Evolutionary conservation across 2,888 invertebrate genomes (phyloP), one percentile per base, ranked within the genome.

Genomic region (Diarsia rubi): DNA sequence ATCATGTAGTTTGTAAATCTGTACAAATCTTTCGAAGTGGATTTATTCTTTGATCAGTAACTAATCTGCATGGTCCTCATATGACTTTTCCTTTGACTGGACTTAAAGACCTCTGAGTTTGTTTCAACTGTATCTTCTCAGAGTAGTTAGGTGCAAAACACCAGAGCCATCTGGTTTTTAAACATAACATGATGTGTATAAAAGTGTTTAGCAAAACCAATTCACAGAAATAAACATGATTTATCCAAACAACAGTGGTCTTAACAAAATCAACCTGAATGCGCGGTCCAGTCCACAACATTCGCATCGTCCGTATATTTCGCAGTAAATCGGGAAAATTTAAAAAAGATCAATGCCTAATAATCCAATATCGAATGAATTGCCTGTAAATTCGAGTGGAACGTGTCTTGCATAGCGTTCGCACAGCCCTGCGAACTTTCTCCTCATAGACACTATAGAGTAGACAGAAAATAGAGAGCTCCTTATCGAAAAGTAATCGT

Each of bases 341-440:
- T 94, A 92, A 92, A 93, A 95, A 94, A 95, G 95, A 96, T 95
- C 96, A 95, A 94, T 95, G 93, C 94, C 93, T 95, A 95, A 96
- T 96, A 96, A 96, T 96, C 95, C 94, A 93, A 95, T 95, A 94
- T 94, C 93, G 93, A 94, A 95, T 95, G 96, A 96, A 96, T 95
- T 92, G 95, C 90, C 94, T 94, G 95, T 93, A 96, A 96, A 96
- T 96, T 96, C 93, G 93, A 89, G 85, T 89, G 75, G 90, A 79
- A 94, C 96, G 96, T 96, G 96, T 78, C 93, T 88, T 82, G 95
- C 93, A 91, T 91, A 72, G 65, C 72, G 64, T 62, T 71, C 63
- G 67, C 66, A 49, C 62, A 60, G 62, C 63, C 54, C 63, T 63
- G 57, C 49, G 49, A 73, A 68, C 52, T 69, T 76, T 73, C 73